These are phyloP conservation scores for Oscheius onirici DNA, from an alignment of 2,888 invertebrate genomes.

Conservation along the genomic window DNA sequence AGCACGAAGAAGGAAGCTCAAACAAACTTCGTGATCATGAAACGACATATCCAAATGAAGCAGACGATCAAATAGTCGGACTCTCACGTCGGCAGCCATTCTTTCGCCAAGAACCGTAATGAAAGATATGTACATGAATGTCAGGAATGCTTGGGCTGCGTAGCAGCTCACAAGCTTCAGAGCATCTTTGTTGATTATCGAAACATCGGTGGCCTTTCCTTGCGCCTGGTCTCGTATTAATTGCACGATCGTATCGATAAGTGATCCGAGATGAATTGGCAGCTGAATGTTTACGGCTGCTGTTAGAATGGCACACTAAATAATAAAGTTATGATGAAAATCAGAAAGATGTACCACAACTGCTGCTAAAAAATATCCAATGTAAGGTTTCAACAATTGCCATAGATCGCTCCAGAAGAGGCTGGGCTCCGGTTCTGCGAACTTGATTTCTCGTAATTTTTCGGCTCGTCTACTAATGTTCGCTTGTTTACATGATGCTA, in stretches of 20 bases:
- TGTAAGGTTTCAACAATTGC: conserved; percentile 58
- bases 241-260: conserved; percentile 65
- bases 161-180: conserved; percentile 46
- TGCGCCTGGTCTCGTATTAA: conserved; percentile 55
- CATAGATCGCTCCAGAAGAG: conserved; percentile 54
- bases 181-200: conserved; percentile 52
- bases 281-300: conserved; percentile 67
- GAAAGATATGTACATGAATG: conserved; percentile 88
- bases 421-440: conserved; percentile 16
- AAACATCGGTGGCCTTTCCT: conserved; percentile 41
- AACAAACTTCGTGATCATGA: conserved; percentile 79
- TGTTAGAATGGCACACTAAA: conserved; percentile 64
- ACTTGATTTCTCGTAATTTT: conserved; percentile 31
- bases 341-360: conserved; percentile 50
- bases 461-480: conserved; percentile 46
- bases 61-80: conserved; percentile 48
- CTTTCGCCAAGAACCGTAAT: conserved; percentile 88
- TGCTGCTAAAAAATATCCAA: conserved; percentile 64
- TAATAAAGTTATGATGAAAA: not conserved
- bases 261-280: conserved; percentile 64
- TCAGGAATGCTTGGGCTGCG: conserved; percentile 78
- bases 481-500: conserved; percentile 17
- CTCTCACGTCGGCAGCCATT: conserved; percentile 83
- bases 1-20: conserved; percentile 70
- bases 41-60: conserved; percentile 82